Evolutionary conservation across 2,888 invertebrate species (phyloP), one percentile per base, ranked within the genome.

Genomic region (Callyntrura sp.): DNA sequence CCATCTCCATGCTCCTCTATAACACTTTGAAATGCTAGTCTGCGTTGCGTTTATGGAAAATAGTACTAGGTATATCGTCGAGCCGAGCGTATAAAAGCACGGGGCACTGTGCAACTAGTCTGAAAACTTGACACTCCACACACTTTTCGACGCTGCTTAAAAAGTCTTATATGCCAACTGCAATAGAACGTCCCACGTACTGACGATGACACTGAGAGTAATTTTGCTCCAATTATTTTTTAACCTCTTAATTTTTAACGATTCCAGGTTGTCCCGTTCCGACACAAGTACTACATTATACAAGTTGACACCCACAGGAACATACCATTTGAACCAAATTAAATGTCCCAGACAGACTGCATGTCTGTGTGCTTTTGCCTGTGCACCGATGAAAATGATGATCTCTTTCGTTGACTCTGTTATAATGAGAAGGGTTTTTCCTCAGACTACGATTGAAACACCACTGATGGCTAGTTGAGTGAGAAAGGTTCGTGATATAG

Each of bases 401-500:
- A 55, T 68, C 43, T 78, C 12, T 12, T 76, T 11, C 57, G 57
- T 55, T 65, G 20, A 79, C 62, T 85, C 48, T 68, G 55, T 78
- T 43, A 28, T 78, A 45, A 79, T 86, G 90, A 90, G 82, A 86
- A 84, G 84, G 86, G 83, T 86, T 90, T 85, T 86, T 85, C 85
- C 62, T 87, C 68, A 83, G 68, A 5, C 73, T 82, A 85, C 86
- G 85, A 90, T 90, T 90, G 81, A 83, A 90, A 76, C 90, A 86
- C 90, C 83, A 87, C 90, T 90, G 90, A 87, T 90, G 86, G 86
- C 65, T 78, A 48, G 73, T 57, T 17, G 65, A 87, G 90, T 86
- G 84, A 73, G 90, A 62, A 83, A 83, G 90, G 90, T 83, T 83
- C 86, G 87, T 90, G 78, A 90, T 90, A 90, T 90, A 90, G 90